These are phyloP conservation scores for Drosophila paramelanica DNA, from an alignment of 2,888 invertebrate genomes.

Conservation along the genomic window DNA sequence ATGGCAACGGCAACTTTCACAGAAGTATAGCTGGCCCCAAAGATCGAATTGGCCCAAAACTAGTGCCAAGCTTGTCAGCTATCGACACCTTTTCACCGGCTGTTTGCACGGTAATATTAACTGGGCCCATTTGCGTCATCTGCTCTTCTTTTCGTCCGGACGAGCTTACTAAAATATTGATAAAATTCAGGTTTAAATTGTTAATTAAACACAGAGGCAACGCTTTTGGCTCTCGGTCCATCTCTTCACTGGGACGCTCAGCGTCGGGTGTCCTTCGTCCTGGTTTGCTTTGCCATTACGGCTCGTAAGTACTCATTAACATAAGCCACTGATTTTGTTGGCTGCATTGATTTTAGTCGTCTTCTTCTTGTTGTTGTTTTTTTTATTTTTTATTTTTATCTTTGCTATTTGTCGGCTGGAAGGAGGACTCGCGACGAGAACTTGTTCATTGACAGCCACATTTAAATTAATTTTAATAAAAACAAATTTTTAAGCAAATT, in stretches of 20 bases:
- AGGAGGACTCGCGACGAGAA: background rate
- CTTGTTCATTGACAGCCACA: conserved; percentile 48
- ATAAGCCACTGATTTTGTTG: conserved; percentile 60
- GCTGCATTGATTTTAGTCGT: conserved; percentile 7
- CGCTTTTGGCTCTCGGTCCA: conserved; percentile 5
- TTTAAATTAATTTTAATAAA: conserved; percentile 77
- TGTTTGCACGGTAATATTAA: conserved; percentile 7
- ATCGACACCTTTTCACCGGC: conserved; percentile 11
- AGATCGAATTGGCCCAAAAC: background rate
- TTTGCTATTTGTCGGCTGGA: conserved; percentile 5
- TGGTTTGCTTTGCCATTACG: conserved; percentile 51
- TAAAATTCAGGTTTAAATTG: conserved; percentile 72
- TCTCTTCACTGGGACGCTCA: conserved; percentile 15
- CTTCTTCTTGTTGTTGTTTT: conserved; percentile 10
- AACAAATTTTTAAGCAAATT: conserved; percentile 46
- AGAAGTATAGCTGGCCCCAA: background rate
- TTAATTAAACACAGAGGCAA: conserved; percentile 68
- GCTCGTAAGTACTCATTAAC: conserved; percentile 74
- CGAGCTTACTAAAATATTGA: conserved; percentile 63
- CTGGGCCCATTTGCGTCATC: background rate
- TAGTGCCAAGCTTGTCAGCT: background rate
- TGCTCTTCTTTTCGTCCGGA: conserved; percentile 1
- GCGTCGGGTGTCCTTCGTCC: conserved; percentile 4
- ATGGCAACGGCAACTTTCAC: conserved; percentile 5
- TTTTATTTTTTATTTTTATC: conserved; percentile 16